Conservation (phyloP, 2,888 invertebrate species). For the Chymomyza caudatula region DNA sequence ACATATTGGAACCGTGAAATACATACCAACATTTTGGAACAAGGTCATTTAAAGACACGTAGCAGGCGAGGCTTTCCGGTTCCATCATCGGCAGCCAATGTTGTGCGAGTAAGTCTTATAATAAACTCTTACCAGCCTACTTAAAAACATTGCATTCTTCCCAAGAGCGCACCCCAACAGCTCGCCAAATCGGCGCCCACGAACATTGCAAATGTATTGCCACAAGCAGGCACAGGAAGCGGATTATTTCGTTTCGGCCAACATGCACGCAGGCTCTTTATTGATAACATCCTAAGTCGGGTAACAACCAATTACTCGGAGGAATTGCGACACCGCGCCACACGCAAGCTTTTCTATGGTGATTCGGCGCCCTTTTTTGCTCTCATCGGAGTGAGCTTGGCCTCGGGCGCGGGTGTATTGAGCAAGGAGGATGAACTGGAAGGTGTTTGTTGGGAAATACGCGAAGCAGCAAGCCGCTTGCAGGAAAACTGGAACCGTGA, state of each 20-base stretch:
- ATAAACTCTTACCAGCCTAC: background rate
- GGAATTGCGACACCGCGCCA: slow-evolving; percentile 82
- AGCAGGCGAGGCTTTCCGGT: slow-evolving; percentile 70
- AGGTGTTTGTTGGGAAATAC: slow-evolving; percentile 87
- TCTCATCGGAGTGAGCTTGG: slow-evolving; percentile 84
- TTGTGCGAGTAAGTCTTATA: slow-evolving; percentile 68
- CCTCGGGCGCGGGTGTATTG: slow-evolving; percentile 85
- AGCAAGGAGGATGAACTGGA: slow-evolving; percentile 88
- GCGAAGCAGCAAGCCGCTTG: slow-evolving; percentile 79
- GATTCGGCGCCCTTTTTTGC: slow-evolving; percentile 87
- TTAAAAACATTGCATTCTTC: background rate
- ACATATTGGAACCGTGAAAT: slow-evolving; percentile 79
- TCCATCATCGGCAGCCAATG: slow-evolving; percentile 52
- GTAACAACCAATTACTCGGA: slow-evolving; percentile 84
- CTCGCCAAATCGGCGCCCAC: slow-evolving; percentile 24
- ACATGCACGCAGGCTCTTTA: slow-evolving; percentile 83
- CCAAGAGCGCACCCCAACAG: slow-evolving; percentile 34
- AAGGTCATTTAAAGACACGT: slow-evolving; percentile 70
- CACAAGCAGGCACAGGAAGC: slow-evolving; percentile 33
- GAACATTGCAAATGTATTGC: slow-evolving; percentile 37
- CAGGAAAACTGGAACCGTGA: slow-evolving; percentile 74
- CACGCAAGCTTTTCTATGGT: slow-evolving; percentile 83
- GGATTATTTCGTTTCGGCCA: slow-evolving; percentile 80
- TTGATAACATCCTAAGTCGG: slow-evolving; percentile 84
- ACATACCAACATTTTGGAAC: slow-evolving; percentile 79